Evolutionary conservation across 1,140 invertebrate genomes (phyloP).

Genomic region (Pogonomyrmex barbatus): DNA sequence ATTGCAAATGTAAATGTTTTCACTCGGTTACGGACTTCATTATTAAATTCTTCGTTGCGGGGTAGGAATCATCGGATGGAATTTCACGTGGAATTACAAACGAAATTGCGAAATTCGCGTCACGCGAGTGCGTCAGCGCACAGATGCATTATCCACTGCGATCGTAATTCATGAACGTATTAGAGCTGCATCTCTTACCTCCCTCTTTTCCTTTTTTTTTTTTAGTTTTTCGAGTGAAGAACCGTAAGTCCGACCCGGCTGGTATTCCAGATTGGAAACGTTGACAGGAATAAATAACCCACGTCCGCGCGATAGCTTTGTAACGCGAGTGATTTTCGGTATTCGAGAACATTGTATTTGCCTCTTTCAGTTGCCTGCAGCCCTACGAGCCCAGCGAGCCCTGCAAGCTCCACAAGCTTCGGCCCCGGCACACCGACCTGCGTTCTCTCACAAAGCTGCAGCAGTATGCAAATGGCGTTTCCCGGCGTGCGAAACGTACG

Average conservation of each 20-base stretch:
- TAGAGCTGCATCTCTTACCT: background rate
- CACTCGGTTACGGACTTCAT: slow-evolving; percentile 30
- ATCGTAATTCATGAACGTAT: background rate
- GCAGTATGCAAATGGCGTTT: slow-evolving; percentile 49
- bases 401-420: slow-evolving; percentile 40
- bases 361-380: slow-evolving; percentile 44
- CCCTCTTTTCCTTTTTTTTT: background rate
- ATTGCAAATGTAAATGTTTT: slow-evolving; percentile 46
- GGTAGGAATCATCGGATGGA: slow-evolving; percentile 10
- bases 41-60: slow-evolving; percentile 52
- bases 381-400: slow-evolving; percentile 52
- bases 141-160: background rate
- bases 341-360: slow-evolving; percentile 62
- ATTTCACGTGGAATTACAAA: slow-evolving; percentile 25
- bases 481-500: slow-evolving; percentile 4
- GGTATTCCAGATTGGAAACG: slow-evolving; percentile 40
- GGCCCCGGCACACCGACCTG: background rate
- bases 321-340: slow-evolving; percentile 64
- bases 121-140: background rate
- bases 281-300: slow-evolving; percentile 58
- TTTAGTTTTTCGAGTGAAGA: slow-evolving; percentile 13
- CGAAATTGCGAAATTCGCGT: slow-evolving; percentile 9
- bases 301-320: slow-evolving; percentile 57
- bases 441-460: slow-evolving; percentile 35
- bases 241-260: slow-evolving; percentile 12